Evolutionary conservation across 1,140 invertebrate genomes (phyloP).

Genomic region (Orchestia grillus): DNA sequence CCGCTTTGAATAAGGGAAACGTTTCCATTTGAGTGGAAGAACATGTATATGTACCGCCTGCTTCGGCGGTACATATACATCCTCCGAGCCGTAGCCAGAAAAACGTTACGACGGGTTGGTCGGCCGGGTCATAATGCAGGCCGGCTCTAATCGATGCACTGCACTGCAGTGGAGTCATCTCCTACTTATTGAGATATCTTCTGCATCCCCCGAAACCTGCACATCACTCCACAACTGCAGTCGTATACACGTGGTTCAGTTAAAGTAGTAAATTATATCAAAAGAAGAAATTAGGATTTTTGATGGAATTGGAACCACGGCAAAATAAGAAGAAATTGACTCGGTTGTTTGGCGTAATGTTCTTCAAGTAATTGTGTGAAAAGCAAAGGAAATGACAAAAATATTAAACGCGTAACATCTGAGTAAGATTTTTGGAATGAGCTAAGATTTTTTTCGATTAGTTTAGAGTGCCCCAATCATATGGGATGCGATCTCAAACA

Average conservation of each 20-base stretch:
- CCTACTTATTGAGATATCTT: not conserved
- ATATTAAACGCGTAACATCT: not conserved
- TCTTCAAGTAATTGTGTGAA: not conserved
- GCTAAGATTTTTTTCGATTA: no score
- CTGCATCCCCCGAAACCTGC: not conserved
- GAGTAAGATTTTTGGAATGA: not conserved
- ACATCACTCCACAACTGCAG: not conserved
- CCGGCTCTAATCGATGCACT: not conserved
- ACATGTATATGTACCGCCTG: no score
- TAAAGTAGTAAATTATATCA: not conserved
- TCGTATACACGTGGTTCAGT: not conserved
- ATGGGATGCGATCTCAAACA: no score
- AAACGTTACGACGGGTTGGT: not conserved
- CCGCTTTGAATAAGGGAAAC: not conserved
- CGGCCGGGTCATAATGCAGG: not conserved
- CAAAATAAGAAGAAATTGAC: not conserved
- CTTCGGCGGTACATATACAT: no score
- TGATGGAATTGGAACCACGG: not conserved
- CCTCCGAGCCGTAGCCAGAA: not conserved
- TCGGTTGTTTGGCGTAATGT: not conserved
- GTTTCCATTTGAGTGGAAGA: no score
- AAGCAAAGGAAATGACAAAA: not conserved
- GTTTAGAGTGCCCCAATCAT: no score
- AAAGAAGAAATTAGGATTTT: not conserved
- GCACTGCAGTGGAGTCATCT: not conserved